Percentiles rank a stretch among this genome's conserved stretches.
Evolutionary conservation across 1,140 invertebrate genomes (phyloP).

Genomic region (Lepidurus couesii): DNA sequence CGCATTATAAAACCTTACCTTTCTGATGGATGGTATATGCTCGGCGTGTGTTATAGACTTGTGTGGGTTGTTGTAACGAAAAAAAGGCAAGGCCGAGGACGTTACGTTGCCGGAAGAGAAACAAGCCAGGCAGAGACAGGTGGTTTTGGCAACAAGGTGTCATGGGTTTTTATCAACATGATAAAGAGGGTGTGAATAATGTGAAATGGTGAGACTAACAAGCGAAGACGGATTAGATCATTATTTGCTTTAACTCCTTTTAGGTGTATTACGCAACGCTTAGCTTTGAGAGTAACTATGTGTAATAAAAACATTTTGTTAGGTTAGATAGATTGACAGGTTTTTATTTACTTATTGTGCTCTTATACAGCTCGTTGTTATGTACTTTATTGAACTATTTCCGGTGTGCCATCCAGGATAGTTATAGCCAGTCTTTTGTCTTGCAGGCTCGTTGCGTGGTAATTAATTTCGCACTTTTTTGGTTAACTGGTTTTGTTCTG

Average conservation of each 20-base stretch:
- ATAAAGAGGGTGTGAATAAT: slow-evolving; percentile 15
- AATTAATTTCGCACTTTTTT: neutral
- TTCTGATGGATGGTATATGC: neutral
- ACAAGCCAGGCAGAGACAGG: neutral
- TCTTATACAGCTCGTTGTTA: neutral
- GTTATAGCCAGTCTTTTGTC: neutral
- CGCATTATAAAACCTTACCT: slow-evolving; percentile 9
- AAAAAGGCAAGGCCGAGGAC: slow-evolving; percentile 16
- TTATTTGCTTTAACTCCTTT: neutral
- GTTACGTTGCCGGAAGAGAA: slow-evolving; percentile 9
- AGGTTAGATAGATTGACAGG: neutral
- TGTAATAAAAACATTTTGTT: no score
- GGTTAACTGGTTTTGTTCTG: neutral
- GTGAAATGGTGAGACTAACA: neutral
- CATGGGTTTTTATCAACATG: slow-evolving; percentile 11
- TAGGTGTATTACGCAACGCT: neutral
- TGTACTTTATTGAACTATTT: slow-evolving; percentile 13
- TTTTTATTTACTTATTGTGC: neutral
- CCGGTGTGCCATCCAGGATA: neutral
- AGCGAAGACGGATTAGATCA: neutral
- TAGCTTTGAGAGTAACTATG: no score
- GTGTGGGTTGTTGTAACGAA: neutral
- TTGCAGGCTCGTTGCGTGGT: neutral
- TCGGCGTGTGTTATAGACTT: neutral
- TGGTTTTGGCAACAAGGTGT: slow-evolving; percentile 18